These are phyloP conservation scores for Mormyrops boulengeri DNA, from an alignment of 2,797 vertebrate species.

Conservation along the genomic window DNA sequence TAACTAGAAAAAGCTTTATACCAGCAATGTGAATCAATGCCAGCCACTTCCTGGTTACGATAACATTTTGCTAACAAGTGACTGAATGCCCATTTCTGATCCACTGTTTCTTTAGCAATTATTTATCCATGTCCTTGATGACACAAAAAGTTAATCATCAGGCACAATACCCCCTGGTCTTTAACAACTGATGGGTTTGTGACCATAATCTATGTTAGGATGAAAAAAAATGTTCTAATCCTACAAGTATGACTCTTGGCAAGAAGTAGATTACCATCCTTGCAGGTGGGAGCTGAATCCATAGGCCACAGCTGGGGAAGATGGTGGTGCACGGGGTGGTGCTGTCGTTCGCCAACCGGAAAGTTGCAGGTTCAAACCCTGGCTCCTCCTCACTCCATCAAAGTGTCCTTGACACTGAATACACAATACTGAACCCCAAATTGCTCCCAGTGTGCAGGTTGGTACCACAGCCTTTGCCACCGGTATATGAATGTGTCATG, in stretches of 20 bases:
- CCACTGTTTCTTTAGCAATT: neutral
- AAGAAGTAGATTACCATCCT: neutral
- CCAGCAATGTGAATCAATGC: neutral
- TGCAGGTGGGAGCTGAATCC: neutral
- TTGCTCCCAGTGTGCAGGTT: too few species aligned
- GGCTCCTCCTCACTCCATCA: too few species aligned
- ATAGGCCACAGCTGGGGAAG: neutral
- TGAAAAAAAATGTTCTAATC: neutral
- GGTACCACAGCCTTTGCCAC: too few species aligned
- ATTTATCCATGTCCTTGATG: neutral
- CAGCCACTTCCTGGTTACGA: neutral
- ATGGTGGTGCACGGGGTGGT: too few species aligned
- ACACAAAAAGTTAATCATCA: neutral
- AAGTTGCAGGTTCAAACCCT: too few species aligned
- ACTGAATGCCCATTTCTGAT: neutral
- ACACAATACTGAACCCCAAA: too few species aligned
- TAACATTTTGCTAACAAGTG: neutral
- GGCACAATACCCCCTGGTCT: neutral
- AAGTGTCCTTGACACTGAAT: too few species aligned
- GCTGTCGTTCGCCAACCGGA: too few species aligned
- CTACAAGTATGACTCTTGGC: neutral
- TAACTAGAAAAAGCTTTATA: neutral
- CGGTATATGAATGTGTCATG: too few species aligned
- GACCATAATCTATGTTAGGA: neutral
- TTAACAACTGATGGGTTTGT: neutral